phyloP scores from a whole-genome alignment of 1,140 invertebrate genomes.

The Ceratoteleas bidentatus region DNA sequence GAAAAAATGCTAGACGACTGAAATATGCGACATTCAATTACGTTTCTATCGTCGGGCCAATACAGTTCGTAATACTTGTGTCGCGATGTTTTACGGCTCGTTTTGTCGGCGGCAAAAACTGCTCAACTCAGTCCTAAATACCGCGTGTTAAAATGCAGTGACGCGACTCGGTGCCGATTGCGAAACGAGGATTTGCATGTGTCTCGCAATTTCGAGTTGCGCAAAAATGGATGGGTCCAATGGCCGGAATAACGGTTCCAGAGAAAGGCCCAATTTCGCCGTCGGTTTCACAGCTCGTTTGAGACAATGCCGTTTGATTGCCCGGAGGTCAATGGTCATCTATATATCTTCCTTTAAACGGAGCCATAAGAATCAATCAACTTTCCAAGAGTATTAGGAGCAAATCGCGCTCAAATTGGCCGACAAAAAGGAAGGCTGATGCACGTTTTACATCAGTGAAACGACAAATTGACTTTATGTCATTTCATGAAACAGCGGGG shows the following conservation, averaged over 20 bases:
- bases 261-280: no score
- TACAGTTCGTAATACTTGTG: background rate
- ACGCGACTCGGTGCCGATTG: conserved; percentile 10
- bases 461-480: conserved; percentile 41
- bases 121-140: background rate
- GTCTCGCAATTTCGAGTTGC: background rate
- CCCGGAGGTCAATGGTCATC: background rate
- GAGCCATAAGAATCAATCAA: conserved; percentile 19
- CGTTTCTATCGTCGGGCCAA: background rate
- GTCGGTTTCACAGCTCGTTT: background rate
- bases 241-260: background rate
- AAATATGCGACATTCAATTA: conserved; percentile 26
- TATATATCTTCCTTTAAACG: conserved; percentile 11
- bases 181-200: conserved; percentile 8
- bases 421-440: conserved; percentile 13
- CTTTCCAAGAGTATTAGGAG: conserved; percentile 42
- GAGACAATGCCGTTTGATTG: background rate
- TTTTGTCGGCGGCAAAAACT: background rate
- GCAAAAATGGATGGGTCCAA: background rate
- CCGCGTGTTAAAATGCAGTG: conserved; percentile 3
- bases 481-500: conserved; percentile 9
- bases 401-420: conserved; percentile 10
- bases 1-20: conserved; percentile 5
- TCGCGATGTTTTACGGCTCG: no score
- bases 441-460: conserved; percentile 20